Percentiles rank a stretch among this genome's conserved stretches.
phyloP scores from a whole-genome alignment of 2,888 invertebrate species.

The Philaethria dido region DNA sequence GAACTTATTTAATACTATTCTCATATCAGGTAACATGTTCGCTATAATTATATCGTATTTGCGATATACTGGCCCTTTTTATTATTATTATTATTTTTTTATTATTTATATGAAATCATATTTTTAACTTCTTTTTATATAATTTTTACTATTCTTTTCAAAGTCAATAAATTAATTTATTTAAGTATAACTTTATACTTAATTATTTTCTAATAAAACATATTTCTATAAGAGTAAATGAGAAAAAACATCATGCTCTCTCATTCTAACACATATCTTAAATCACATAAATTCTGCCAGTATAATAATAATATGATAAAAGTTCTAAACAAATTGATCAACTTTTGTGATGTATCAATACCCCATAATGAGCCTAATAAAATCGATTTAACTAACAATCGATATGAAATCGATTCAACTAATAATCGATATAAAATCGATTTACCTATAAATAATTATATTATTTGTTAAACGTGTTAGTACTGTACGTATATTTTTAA shows the following conservation, averaged over 20 bases:
- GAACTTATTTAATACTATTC: conserved; percentile 59
- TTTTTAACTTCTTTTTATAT: not conserved
- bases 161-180: not conserved
- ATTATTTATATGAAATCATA: not conserved
- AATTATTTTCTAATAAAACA: not conserved
- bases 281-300: not conserved
- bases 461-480: conserved; percentile 23
- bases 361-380: conserved; percentile 57
- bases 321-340: conserved; percentile 61
- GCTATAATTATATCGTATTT: conserved; percentile 1
- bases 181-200: not conserved
- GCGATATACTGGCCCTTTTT: not conserved
- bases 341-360: conserved; percentile 51
- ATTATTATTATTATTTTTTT: not conserved
- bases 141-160: not conserved
- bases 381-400: conserved; percentile 49
- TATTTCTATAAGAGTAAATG: not conserved
- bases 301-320: conserved; percentile 37
- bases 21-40: conserved; percentile 59
- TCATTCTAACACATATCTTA: conserved; percentile 1
- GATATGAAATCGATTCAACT: not conserved
- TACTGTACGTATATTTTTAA: conserved; percentile 1
- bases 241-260: not conserved
- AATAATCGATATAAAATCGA: conserved; percentile 1
- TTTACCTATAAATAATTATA: conserved; percentile 30